Evolutionary conservation across 1,140 invertebrate species (phyloP).

Genomic region (Druon quercuslanigerum): DNA sequence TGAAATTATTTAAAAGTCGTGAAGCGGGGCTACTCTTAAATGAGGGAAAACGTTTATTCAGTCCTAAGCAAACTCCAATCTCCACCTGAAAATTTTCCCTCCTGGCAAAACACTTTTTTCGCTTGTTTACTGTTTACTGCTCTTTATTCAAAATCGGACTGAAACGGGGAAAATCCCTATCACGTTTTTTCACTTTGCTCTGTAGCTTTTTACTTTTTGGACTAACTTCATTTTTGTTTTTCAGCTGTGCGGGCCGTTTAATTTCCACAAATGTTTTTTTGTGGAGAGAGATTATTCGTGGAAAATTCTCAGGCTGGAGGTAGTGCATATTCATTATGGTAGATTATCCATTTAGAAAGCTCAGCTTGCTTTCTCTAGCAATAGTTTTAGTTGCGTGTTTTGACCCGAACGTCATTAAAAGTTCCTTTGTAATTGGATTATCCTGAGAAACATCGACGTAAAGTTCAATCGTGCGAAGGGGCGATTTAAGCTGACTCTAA

Average conservation of each 20-base stretch:
- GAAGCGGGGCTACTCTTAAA: neutral
- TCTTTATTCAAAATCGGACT: no score
- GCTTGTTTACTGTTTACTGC: no score
- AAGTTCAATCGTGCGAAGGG: slow-evolving; percentile 29
- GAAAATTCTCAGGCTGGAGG: neutral
- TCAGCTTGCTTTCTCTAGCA: slow-evolving; percentile 17
- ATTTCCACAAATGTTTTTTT: neutral
- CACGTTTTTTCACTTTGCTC: no score
- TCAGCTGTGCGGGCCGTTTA: neutral
- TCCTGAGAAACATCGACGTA: slow-evolving; percentile 5
- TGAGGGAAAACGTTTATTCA: no score
- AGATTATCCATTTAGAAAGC: slow-evolving; percentile 7
- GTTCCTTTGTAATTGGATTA: slow-evolving; percentile 23
- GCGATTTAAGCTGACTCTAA: neutral
- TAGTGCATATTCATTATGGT: slow-evolving; percentile 3
- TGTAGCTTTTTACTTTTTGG: no score
- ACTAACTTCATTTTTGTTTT: neutral
- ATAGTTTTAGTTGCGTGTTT: slow-evolving; percentile 13
- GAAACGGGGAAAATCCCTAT: no score
- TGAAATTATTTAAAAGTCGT: neutral
- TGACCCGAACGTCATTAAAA: slow-evolving; percentile 21
- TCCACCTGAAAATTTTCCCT: no score
- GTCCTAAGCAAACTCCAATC: no score
- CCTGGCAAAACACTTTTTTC: no score
- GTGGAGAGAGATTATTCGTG: neutral